Evolutionary conservation across 2,113 vertebrate species (phyloP), one percentile per base, ranked within the genome.

Genomic region (Panthera tigris): DNA sequence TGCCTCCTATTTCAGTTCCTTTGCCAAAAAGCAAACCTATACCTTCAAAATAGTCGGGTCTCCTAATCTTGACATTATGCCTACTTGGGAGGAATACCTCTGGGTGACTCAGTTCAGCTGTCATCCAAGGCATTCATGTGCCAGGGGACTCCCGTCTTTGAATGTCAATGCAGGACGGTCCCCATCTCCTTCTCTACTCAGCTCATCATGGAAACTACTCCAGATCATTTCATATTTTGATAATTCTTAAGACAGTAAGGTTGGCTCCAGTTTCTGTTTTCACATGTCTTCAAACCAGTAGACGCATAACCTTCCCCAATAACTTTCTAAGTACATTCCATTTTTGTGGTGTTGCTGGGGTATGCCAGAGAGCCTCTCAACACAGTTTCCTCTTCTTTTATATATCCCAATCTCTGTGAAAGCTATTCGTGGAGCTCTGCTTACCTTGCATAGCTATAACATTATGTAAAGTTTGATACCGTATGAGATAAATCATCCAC

Each of bases 341-440:
- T 63, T 45, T 31, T 45, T 14, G n/a, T 73, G n/a, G 6, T 65
- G 29, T 3, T 2, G 4, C 10, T 41, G 52, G 3, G 4, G 0
- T 83, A n/a, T 31, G 7, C 27, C 41, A 71, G 41, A 78, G 33
- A 36, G 12, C 66, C 52, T 65, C 61, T 63, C 65, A 61, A 66
- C 39, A 63, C 9, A n/a, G 0, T 63, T 23, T 82, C 14, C 18
- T 78, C 25, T 48, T 33, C 19, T 71, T 36, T 52, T 2, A 45
- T 25, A 63, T 31, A 73, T 2, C 3, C 5, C 31, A 55, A 4
- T 52, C 71, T 61, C 48, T 61, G 27, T 31, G 18, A 45, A 71
- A 29, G 18, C 10, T 39, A 29, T 5, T 15, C 21, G 0, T 3
- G n/a, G 33, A 80, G n/a, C 4, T 29, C 23, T 25, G 21, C 3